Evolutionary conservation across 1,140 invertebrate species (phyloP), one percentile per base, ranked within the genome.

Genomic region (Ceratina calcarata): DNA sequence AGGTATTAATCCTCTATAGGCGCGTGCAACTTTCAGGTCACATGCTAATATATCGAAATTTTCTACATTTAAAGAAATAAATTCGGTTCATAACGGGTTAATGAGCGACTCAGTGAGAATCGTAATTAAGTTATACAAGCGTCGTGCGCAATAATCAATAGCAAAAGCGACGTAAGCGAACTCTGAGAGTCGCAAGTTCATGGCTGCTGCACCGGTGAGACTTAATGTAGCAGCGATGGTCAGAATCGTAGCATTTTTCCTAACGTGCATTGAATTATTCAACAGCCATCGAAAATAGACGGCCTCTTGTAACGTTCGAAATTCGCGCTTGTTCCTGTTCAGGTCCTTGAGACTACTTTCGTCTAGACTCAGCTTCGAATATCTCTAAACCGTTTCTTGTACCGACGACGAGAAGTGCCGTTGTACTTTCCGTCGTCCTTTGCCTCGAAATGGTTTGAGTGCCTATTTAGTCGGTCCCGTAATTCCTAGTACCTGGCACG

Each of bases 401-500:
- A 49, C 66, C 45, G 65, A 1, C 24, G 24, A 24, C 64, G 12
- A 57, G 12, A 22, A 6, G 15, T 62, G 45, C 49, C 64, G 58
- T 49, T 76, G 65, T 57, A 68, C 58, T 62, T 58, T 2, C 49
- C 0, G 0, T 16, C 27, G 24, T 45, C 1, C 24, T 24, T 7
- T 7, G 10, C 0, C 3, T 53, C 27, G 16, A 0, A 73, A 45
- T 62, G 49, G 13, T 12, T n/a, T 18, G 37, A 78, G 61, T 62
- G 22, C 22, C 51, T 65, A 57, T 15, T 76, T 76, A 57, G 55
- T 8, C 72, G 57, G 32, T 49, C 51, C 32, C 32, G 65, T 64
- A 76, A 69, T 69, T 76, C 73, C 27, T 76, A 57, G 51, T 72
- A 80, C 65, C 72, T 76, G 78, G 74, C 24, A 18, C 53, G 57